Base-by-base conservation (phyloP, 2,888 invertebrate species). In the Cantharis lateralis region DNA sequence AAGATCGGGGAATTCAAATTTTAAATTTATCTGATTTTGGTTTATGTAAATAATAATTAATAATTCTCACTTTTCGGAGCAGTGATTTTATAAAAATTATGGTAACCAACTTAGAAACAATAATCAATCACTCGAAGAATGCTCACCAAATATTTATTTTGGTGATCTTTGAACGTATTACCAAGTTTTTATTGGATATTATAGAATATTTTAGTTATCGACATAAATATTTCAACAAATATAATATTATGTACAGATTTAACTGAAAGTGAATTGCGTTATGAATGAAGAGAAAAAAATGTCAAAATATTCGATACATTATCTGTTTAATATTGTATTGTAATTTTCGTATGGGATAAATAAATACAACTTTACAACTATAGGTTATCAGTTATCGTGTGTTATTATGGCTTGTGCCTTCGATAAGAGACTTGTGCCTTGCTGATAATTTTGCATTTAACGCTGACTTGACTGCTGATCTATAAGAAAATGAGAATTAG, bases 381-480 rank as follows among this genome's bases (percentile, higher is more conserved):
- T 48, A 7, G 48, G 48, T 48, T 48, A 48, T 48, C 48, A 48
- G 48, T 48, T n/a, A 48, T 48, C 48, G 4, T 48, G 48, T 48
- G 48, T 69, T 70, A 28, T 72, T 76, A 32, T 74, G 73, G 72
- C 73, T 76, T 75, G 75, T 72, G 76, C 72, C 68, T 62, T 20
- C 28, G 74, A 74, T 74, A 74, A 74, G 62, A 69, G 63, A 69
- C 69, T 48, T 73, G 73, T 73, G 73, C 73, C 73, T 15, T n/a
- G 48, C 15, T 70, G 70, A 74, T 70, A 74, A 74, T 3, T 64
- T 48, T 28, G 20, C 63, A 16, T 13, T 32, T 63, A 62, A 11
- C 48, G 76, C 76, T 77, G 76, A 77, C 73, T 24, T 62, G 68
- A 62, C 16, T 68, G 76, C 76, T 74, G 76, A 77, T 68, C 11